Conservation (phyloP, 2,113 vertebrate species). For the Chiloscyllium plagiosum region DNA sequence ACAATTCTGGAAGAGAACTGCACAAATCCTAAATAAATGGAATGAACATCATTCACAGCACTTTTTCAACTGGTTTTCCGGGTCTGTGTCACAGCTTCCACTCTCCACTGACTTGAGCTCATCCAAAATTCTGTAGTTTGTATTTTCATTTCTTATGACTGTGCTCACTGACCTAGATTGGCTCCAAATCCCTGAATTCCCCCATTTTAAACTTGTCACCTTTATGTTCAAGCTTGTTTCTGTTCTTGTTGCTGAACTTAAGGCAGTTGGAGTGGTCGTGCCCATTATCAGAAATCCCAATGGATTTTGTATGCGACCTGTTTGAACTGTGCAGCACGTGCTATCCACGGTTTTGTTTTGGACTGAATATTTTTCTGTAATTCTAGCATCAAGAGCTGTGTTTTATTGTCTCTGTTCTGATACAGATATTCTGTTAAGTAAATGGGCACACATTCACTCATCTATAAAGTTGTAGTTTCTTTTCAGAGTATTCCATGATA, state of each 20-base stretch:
- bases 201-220: background rate
- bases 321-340: background rate
- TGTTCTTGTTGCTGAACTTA: background rate
- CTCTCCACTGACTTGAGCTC: background rate
- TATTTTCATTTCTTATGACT: background rate
- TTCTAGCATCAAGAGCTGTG: background rate
- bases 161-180: background rate
- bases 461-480: slow-evolving; percentile 13
- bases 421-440: background rate
- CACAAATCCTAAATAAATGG: background rate
- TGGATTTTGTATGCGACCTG: background rate
- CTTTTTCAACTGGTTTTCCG: background rate
- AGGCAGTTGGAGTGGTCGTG: background rate
- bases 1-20: background rate
- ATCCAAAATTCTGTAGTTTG: background rate
- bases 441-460: background rate
- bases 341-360: background rate
- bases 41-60: background rate
- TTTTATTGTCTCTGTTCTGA: background rate
- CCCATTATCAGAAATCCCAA: background rate
- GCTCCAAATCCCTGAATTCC: background rate
- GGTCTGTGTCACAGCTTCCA: background rate
- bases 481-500: background rate
- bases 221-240: background rate
- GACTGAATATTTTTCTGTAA: background rate